These are phyloP conservation scores for Psittacula cyanocephala DNA, from an alignment of 2,113 vertebrate genomes.

Conservation along the genomic window DNA sequence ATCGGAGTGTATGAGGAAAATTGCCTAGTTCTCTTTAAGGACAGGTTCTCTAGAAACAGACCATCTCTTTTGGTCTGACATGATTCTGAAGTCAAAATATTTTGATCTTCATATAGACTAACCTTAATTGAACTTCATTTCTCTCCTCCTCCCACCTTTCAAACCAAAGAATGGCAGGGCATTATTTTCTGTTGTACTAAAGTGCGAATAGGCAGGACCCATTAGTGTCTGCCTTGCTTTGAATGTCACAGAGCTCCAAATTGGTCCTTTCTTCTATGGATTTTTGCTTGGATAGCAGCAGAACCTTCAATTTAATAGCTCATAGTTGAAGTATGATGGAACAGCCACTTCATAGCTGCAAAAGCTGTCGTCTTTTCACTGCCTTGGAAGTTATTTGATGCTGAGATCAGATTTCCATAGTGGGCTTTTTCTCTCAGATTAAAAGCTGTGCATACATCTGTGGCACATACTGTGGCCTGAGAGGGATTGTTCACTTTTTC, in stretches of 20 bases:
- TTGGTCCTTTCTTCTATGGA: neutral
- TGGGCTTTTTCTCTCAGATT: neutral
- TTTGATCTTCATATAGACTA: neutral
- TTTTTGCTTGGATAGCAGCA: conserved; percentile 29
- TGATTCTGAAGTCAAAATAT: neutral
- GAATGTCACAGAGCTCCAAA: neutral
- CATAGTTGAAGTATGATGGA: neutral
- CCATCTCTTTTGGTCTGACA: neutral
- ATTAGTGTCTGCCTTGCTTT: conserved; percentile 16
- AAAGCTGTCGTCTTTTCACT: conserved; percentile 24
- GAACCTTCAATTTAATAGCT: conserved; percentile 26
- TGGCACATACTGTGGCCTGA: neutral
- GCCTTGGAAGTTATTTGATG: conserved; percentile 7
- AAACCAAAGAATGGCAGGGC: neutral
- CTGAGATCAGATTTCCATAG: neutral
- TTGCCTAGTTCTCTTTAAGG: neutral
- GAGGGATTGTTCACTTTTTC: neutral
- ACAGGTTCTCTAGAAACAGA: neutral
- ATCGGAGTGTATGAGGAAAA: neutral
- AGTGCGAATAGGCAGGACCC: neutral
- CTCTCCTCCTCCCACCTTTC: neutral
- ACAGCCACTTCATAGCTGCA: neutral
- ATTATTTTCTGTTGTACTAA: neutral
- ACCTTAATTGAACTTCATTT: neutral
- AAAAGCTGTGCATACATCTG: conserved; percentile 12